Conservation (phyloP, 2,797 vertebrate genomes). For the Chelidonichthys spinosus region DNA sequence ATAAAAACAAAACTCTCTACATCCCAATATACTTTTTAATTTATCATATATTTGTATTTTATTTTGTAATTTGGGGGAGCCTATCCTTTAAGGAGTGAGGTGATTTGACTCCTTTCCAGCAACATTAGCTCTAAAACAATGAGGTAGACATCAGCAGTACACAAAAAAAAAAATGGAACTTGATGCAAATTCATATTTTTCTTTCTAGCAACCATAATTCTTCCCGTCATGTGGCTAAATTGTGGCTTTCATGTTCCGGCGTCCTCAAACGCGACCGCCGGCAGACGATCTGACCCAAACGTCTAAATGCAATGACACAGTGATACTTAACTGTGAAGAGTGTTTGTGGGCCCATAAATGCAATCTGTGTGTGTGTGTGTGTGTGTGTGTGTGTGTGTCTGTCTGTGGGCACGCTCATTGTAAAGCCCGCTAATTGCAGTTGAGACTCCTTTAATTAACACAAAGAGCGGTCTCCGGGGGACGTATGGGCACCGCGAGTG, state of each 20-base stretch:
- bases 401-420: slow-evolving; percentile 61
- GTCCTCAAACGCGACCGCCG: slow-evolving; percentile 6
- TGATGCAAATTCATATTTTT: neutral
- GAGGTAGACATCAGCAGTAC: neutral
- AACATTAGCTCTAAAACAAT: neutral
- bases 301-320: slow-evolving; percentile 12
- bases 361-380: slow-evolving; percentile 23
- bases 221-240: neutral
- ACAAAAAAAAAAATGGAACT: too few species aligned
- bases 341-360: slow-evolving; percentile 60
- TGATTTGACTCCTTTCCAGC: neutral
- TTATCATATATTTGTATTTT: neutral
- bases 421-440: slow-evolving; percentile 80
- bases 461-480: slow-evolving; percentile 76
- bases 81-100: neutral
- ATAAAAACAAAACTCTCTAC: neutral
- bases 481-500: slow-evolving; percentile 67
- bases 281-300: slow-evolving; percentile 19
- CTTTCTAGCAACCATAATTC: neutral
- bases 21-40: neutral
- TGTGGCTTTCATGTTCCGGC: neutral
- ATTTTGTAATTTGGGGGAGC: neutral
- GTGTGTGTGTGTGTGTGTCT: slow-evolving; percentile 47
- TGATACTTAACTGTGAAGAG: slow-evolving; percentile 40
- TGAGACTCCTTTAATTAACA: slow-evolving; percentile 84